Evolutionary conservation across 2,797 vertebrate genomes (phyloP), one percentile per base, ranked within the genome.

Genomic region (Xenops minutus): DNA sequence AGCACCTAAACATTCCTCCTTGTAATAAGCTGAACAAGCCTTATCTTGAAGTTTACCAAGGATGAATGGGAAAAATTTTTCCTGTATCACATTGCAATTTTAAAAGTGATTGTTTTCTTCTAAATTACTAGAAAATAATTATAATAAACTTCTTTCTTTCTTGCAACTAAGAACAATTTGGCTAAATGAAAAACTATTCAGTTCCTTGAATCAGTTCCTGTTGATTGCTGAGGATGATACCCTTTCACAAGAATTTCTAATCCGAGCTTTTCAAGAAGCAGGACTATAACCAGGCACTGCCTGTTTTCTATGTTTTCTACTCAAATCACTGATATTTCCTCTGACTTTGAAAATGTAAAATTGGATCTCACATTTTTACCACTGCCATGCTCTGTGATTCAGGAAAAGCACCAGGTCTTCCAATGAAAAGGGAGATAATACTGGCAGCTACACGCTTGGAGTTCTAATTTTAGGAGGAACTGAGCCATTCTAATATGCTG

Each of bases 391-490:
- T 89, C 55, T 20, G 61, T 52, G 80, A 49, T 29, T 88, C 37
- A 90, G 69, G 32, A 73, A 73, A 95, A 93, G 63, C 43, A 88
- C 17, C 18, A 2, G 52, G 71, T 89, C 73, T 88, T 64, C 71
- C 88, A 86, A 46, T 22, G 63, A 46, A 87, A 75, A 89, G 61
- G 46, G 39, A 89, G 66, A 78, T 76, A 91, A 92, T 61, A 66
- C 44, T 67, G 55, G 71, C 67, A 92, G 85, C 89, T 84, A 49
- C 76, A 86, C 0, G 4, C 54, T 76, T 88, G 20, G 59, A 88
- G 39, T 81, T 81, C 85, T 92, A 93, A 95, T 95, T 96, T 93
- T 88, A 88, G 83, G 89, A 96, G 80, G 80, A 95, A 88, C 52
- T 58, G 89, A 95, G 73, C 73, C 89, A 69, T 81, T 59, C 54